Base-by-base conservation (phyloP, 2,888 invertebrate genomes). In the Tetragonisca angustula region DNA sequence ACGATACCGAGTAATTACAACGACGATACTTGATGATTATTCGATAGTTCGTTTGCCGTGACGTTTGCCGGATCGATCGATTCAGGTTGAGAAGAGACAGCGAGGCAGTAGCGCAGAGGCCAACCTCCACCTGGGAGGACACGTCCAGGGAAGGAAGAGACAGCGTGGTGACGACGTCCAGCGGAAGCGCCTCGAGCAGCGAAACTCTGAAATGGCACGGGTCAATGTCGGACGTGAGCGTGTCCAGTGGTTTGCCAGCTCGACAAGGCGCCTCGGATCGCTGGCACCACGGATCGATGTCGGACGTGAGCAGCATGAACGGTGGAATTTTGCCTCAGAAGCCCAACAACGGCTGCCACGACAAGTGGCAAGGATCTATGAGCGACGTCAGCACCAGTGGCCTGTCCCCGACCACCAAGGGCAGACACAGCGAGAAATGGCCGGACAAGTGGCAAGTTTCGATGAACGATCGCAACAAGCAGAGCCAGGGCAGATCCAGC, bases 161-260 rank as follows among this genome's bases (percentile, higher is more conserved):
- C 92, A 96, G 96, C 93, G 96, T 96, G 0, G 96, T 96, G 64
- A 96, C 96, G 32, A 96, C 96, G 1, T 96, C 96, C 3, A 95
- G 95, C 90, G 95, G 96, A 68, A 96, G 96, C 90, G 96, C 96
- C n/a, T 96, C 96, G 54, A 97, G 97, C 75, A 97, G 97, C 91
- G 97, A 97, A 93, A 97, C 97, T 3, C 95, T 97, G 13, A 97
- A 97, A 94, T 97, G 97, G 97, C 96, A 97, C 91, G 96, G 96
- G 19, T 95, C 96, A 0, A 94, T 95, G 91, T 95, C 95, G 76
- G 96, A 96, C 88, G 95, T 96, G 54, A 95, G 95, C 88, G 94
- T 95, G 11, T 94, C 95, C 50, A 94, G 94, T 71, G 94, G 94
- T 5, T 87, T 94, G 72, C 93, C 93, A 3, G 89, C 90, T 15